Percentiles rank a stretch among this genome's conserved stretches.
phyloP scores from a whole-genome alignment of 1,140 invertebrate species.

The Euwallacea fornicatus region DNA sequence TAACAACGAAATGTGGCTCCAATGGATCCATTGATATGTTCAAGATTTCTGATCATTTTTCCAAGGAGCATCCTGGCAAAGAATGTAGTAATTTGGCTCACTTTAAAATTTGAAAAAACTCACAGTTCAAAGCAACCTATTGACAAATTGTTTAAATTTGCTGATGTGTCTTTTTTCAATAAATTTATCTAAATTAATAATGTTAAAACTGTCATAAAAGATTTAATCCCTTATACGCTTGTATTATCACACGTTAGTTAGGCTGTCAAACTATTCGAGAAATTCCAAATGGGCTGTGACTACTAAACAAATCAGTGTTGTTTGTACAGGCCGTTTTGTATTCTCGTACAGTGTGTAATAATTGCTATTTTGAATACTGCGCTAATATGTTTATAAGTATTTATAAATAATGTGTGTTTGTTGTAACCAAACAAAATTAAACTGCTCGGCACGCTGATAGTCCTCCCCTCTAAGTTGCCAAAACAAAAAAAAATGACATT shows the following conservation, averaged over 20 bases:
- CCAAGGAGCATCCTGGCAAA: too few relatives aligned
- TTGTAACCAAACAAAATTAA: constrained; percentile 42
- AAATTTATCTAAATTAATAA: too few relatives aligned
- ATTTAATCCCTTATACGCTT: too few relatives aligned
- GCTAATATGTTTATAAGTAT: constrained; percentile 52
- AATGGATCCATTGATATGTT: too few relatives aligned
- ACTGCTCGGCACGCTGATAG: constrained; percentile 35
- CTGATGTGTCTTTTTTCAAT: too few relatives aligned
- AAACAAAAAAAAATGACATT: constrained; percentile 41
- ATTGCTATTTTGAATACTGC: constrained; percentile 53
- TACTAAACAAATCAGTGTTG: constrained; percentile 66
- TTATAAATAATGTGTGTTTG: constrained; percentile 48
- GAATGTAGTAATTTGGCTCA: too few relatives aligned
- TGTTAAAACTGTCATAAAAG: too few relatives aligned
- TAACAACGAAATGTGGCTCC: too few relatives aligned
- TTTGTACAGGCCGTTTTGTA: constrained; percentile 66
- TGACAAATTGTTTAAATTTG: too few relatives aligned
- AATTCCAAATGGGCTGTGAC: constrained; percentile 73
- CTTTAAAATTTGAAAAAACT: too few relatives aligned
- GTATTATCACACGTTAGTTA: neutral
- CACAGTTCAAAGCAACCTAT: too few relatives aligned
- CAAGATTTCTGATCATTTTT: too few relatives aligned
- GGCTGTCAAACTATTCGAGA: constrained; percentile 51
- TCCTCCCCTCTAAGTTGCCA: constrained; percentile 44
- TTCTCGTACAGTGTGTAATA: constrained; percentile 55